Conservation (phyloP, 2,797 vertebrate genomes). For the Acanthiza pusilla region DNA sequence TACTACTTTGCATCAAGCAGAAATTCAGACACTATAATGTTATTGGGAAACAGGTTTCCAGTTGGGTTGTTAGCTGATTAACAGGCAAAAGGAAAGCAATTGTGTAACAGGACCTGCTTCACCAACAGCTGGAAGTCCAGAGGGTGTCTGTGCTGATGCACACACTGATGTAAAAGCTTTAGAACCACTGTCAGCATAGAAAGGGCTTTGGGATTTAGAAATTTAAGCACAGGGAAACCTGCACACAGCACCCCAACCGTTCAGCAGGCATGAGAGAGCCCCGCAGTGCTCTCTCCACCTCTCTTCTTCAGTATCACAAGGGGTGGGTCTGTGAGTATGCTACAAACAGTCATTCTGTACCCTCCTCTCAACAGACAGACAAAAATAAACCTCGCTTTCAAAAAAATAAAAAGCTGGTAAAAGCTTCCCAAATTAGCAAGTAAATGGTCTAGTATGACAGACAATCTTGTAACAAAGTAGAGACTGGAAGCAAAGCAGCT, state of each 20-base stretch:
- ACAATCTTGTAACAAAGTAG: neutral
- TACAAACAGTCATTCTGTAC: neutral
- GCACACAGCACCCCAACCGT: neutral
- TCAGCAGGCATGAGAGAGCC: neutral
- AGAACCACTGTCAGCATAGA: neutral
- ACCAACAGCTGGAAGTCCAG: neutral
- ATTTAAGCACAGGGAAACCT: neutral
- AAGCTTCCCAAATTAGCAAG: conserved; percentile 58
- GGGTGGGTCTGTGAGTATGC: rapidly evolving
- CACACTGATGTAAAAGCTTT: neutral
- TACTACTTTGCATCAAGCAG: conserved; percentile 9
- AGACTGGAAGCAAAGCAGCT: neutral
- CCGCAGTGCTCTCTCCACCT: neutral
- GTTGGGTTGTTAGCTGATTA: neutral
- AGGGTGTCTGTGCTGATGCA: neutral
- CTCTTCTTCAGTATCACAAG: neutral
- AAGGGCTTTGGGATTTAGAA: neutral
- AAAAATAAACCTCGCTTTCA: conserved; percentile 40
- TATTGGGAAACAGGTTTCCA: conserved; percentile 9
- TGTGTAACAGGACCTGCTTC: neutral
- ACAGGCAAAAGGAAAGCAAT: neutral
- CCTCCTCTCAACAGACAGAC: neutral
- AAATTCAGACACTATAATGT: neutral
- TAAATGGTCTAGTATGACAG: neutral
- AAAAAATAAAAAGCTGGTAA: conserved; percentile 54